Evolutionary conservation across 2,888 invertebrate species (phyloP), one percentile per base, ranked within the genome.

Genomic region (Lasius platythorax): DNA sequence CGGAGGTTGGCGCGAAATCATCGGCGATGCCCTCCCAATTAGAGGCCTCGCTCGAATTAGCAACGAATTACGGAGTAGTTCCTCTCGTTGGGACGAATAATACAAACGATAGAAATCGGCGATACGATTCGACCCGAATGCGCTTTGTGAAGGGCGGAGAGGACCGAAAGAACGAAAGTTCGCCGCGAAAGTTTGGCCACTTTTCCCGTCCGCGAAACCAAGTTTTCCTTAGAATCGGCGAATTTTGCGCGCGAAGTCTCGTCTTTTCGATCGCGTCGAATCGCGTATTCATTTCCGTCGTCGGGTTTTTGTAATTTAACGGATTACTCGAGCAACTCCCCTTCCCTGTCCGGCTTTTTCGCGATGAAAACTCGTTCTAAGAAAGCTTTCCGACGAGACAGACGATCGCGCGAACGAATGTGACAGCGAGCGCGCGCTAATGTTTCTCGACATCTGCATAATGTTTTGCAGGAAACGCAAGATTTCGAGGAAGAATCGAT

Each of bases 231-330:
- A 58, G 33, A 23, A 73, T 73, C 72, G 30, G 23, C 23, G 73
- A 70, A 74, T 40, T 18, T 15, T 58, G 72, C 37, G 30, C 37
- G 4, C 37, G 5, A 37, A 81, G 23, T 78, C 64, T 40, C 64
- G 30, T 72, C 58, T 61, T 58, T 81, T 75, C 56, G 46, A 8
- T 9, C 37, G 46, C 53, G 37, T 18, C 58, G 23, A 6, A 23
- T 18, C 2, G n/a, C 30, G 28, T 30, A 43, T 40, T 56, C 64
- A 58, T 15, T 37, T 46, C n/a, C 50, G 37, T 50, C 68, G 72
- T 40, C 43, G 79, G n/a, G 63, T 46, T 46, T 75, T 11, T 53
- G 67, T 82, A 53, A 88, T 87, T 87, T 72, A 82, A 83, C 85
- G 85, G 76, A 85, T 85, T 79, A 79, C 67, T 79, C 67, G 40